Base-by-base conservation (phyloP, 1,140 invertebrate genomes). In the Caenorhabditis brenneri region DNA sequence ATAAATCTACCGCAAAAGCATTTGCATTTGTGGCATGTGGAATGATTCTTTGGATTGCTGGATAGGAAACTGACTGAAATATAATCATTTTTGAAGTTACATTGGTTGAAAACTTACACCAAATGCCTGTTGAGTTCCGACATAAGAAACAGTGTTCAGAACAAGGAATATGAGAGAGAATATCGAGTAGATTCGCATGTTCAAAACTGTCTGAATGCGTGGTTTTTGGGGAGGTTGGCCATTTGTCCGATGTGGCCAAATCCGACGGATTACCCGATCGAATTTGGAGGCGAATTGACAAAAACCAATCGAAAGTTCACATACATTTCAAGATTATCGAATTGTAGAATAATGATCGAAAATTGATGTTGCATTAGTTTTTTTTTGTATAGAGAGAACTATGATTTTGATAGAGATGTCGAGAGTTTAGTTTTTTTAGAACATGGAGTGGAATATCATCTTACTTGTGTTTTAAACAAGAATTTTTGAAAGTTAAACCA, bases 1-100 rank as follows among this genome's bases (percentile, higher is more conserved):
- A n/a, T n/a, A n/a, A n/a, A n/a, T n/a, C n/a, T n/a, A 74, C 65
- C 22, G 65, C 65, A 42, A 74, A 74, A 7, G 65, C 65, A 42
- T 74, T 74, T 1, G 36, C 65, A 42, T 74, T 31, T 24, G 65
- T 42, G 10, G 65, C 65, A 74, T 74, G 65, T 42, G 65, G 65
- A 46, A 74, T 46, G 22, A 74, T 74, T 74, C 29, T 65, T n/a
- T 33, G 31, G 60, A 65, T 65, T 16, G 60, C 60, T 6, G 31
- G 2, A 36, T 42, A 74, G 12, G 65, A 39, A 12, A 74, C 36
- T 27, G 65, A 39, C 36, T 46, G 31, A 33, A 65, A 65, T 65
- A 9, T 46, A 46, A 12, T 46, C 2, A n/a, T n/a, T n/a, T n/a
- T n/a, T n/a, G n/a, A n/a, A n/a, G n/a, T n/a, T n/a, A n/a, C n/a